Evolutionary conservation across 2,797 vertebrate genomes (phyloP).

Genomic region (Avahi laniger): DNA sequence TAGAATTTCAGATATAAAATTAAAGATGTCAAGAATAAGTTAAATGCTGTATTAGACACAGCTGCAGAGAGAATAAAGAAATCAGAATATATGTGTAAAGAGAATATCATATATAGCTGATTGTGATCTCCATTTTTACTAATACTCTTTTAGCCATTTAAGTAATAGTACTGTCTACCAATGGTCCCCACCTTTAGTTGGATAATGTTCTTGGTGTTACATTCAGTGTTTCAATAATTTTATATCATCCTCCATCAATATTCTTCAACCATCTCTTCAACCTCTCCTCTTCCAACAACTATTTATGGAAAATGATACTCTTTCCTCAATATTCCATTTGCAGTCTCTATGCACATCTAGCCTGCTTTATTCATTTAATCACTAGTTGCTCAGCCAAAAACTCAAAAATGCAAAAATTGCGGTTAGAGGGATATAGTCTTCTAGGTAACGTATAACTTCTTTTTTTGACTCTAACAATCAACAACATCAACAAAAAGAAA

Average conservation of each 20-base stretch:
- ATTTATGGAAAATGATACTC: background rate
- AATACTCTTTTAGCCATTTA: background rate
- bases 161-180: background rate
- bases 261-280: background rate
- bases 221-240: background rate
- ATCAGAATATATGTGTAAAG: background rate
- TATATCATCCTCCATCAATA: background rate
- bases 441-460: background rate
- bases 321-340: background rate
- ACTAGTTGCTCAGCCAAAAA: background rate
- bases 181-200: background rate
- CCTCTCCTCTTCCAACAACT: background rate
- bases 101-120: background rate
- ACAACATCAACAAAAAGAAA: background rate
- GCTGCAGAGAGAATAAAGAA: background rate
- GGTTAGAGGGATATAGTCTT: rapidly evolving
- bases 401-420: background rate
- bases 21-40: background rate
- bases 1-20: conserved; percentile 4
- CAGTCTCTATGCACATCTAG: background rate
- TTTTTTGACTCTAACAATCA: background rate
- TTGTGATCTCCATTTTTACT: background rate
- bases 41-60: background rate
- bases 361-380: background rate
- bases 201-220: background rate